Percentiles rank a stretch among this genome's conserved stretches.
Conservation (phyloP, 2,888 invertebrate species). For the Tiliacea aurago region DNA sequence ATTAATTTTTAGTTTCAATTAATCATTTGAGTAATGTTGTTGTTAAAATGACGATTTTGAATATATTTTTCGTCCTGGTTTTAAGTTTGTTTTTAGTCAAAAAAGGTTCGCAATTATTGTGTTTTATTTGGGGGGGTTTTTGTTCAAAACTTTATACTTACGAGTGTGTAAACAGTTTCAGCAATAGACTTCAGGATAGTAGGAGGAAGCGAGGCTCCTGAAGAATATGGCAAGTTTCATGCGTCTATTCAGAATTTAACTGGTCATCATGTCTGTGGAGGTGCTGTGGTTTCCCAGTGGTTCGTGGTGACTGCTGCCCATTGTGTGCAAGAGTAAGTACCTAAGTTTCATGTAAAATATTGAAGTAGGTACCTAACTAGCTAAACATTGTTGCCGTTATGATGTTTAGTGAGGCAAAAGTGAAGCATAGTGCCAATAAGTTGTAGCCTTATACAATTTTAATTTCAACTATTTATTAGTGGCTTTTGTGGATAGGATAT, state of each 20-base stretch:
- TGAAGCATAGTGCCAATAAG: too few relatives aligned
- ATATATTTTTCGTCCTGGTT: constrained; percentile 17
- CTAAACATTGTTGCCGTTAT: background rate
- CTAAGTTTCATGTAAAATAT: too few relatives aligned
- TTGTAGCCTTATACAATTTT: too few relatives aligned
- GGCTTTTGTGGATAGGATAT: too few relatives aligned
- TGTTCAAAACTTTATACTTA: background rate
- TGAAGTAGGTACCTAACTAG: constrained; percentile 69
- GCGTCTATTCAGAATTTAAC: constrained; percentile 84
- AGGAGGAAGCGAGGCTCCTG: constrained; percentile 80
- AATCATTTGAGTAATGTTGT: constrained; percentile 26
- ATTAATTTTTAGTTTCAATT: constrained; percentile 42
- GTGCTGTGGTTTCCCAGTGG: constrained; percentile 80
- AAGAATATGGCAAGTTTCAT: constrained; percentile 78
- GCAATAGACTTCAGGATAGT: constrained; percentile 74
- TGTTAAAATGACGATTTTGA: constrained; percentile 37
- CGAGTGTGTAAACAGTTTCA: constrained; percentile 62
- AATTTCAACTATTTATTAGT: too few relatives aligned
- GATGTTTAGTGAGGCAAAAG: background rate
- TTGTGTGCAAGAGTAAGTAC: constrained; percentile 80
- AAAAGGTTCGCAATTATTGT: constrained; percentile 36
- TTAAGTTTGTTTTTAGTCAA: constrained; percentile 20
- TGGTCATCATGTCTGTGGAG: constrained; percentile 85
- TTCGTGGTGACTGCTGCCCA: constrained; percentile 84
- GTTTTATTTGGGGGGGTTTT: too few relatives aligned